Evolutionary conservation across 2,888 invertebrate species (phyloP).

Genomic region (Cosmorhoe ocellata): DNA sequence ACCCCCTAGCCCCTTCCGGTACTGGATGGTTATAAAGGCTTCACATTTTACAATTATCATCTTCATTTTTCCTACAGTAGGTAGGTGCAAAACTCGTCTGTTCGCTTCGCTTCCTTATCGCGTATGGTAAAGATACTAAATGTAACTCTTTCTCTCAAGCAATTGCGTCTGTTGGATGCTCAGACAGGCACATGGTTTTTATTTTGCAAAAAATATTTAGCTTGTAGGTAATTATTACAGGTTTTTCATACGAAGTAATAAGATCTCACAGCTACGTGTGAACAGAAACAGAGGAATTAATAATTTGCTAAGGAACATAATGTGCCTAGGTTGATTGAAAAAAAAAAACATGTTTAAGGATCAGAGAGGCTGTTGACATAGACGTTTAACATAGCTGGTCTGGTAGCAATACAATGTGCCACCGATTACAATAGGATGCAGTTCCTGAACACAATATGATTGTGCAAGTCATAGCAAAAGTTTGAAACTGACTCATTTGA

Average conservation of each 20-base stretch:
- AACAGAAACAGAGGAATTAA: too few relatives aligned
- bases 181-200: too few relatives aligned
- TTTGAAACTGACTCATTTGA: constrained; percentile 32
- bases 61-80: constrained; percentile 14
- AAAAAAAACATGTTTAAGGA: too few relatives aligned
- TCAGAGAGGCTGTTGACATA: too few relatives aligned
- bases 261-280: too few relatives aligned
- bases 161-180: neutral
- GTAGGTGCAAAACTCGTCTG: constrained; percentile 23
- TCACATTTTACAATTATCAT: constrained; percentile 23
- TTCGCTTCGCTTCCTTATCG: constrained; percentile 31
- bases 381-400: constrained; percentile 3
- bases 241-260: neutral
- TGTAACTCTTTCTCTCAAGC: neutral
- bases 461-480: constrained; percentile 36
- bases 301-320: too few relatives aligned
- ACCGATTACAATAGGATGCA: constrained; percentile 13
- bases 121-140: neutral
- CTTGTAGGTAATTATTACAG: too few relatives aligned
- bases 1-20: constrained; percentile 20
- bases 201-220: too few relatives aligned
- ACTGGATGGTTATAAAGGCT: constrained; percentile 23
- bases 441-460: constrained; percentile 25
- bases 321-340: too few relatives aligned
- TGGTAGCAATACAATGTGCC: constrained; percentile 13